phyloP scores from a whole-genome alignment of 2,113 vertebrate genomes.

The Brachypteracias leptosomus region DNA sequence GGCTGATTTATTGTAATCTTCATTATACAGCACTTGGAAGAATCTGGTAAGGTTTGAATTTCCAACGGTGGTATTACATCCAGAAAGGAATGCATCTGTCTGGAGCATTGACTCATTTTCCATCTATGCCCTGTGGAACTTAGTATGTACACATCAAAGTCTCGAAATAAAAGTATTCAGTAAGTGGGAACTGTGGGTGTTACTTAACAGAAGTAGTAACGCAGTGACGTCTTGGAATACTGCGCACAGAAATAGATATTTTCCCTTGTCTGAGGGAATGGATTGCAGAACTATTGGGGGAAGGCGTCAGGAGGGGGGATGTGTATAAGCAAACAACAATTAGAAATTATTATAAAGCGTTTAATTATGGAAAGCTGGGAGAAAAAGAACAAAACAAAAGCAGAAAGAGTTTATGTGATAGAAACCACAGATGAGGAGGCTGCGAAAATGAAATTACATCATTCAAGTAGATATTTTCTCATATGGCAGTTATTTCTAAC shows the following conservation, averaged over 20 bases:
- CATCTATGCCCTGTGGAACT: not conserved
- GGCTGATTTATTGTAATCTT: not conserved
- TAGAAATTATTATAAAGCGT: not conserved
- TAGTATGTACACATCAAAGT: not conserved
- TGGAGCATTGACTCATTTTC: conserved; percentile 42
- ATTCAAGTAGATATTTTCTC: not conserved
- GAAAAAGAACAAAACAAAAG: not conserved
- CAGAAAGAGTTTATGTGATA: not conserved
- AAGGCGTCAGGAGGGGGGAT: not conserved
- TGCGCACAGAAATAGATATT: not conserved
- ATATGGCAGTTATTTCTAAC: not conserved
- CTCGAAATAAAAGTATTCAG: conserved; percentile 32
- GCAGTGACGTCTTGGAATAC: not conserved
- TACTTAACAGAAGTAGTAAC: not conserved
- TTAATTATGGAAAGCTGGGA: not conserved
- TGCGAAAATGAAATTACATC: not conserved
- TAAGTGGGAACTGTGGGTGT: conserved; percentile 1
- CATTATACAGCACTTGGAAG: not conserved
- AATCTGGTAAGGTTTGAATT: not conserved
- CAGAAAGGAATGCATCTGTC: not conserved
- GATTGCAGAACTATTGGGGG: not conserved
- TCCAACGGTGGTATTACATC: not conserved
- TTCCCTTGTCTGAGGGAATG: not conserved
- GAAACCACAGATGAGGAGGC: not conserved
- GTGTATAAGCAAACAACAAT: not conserved